These are phyloP conservation scores for Bhutanitis thaidina DNA, from an alignment of 2,888 invertebrate genomes.

Conservation along the genomic window DNA sequence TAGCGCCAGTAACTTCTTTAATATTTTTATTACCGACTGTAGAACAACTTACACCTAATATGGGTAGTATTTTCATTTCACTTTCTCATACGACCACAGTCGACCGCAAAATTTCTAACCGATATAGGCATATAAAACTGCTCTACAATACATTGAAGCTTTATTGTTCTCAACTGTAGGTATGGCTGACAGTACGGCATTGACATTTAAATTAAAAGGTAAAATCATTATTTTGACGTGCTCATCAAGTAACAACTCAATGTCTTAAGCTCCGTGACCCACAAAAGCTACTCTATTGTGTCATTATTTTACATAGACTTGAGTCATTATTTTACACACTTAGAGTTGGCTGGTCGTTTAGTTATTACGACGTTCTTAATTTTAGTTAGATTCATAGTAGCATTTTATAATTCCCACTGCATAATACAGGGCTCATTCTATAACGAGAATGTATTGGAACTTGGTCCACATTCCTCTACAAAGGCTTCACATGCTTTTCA, in stretches of 20 bases:
- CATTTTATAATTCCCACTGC: too few species aligned
- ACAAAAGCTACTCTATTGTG: not conserved
- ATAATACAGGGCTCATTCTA: too few species aligned
- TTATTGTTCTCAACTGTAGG: not conserved
- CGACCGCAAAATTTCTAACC: slow-evolving; percentile 35
- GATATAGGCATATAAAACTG: too few species aligned
- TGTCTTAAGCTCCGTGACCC: slow-evolving; percentile 11
- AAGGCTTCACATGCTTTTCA: too few species aligned
- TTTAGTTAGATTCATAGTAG: too few species aligned
- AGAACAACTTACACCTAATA: not conserved
- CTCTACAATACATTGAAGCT: not conserved
- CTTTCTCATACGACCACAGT: slow-evolving; percentile 44
- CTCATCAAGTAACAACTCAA: slow-evolving; percentile 11
- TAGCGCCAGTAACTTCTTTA: too few species aligned
- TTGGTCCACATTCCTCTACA: too few species aligned
- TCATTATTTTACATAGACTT: not conserved
- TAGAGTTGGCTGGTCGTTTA: too few species aligned
- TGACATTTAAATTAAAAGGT: slow-evolving; percentile 18
- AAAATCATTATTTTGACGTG: slow-evolving; percentile 16
- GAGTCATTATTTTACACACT: too few species aligned
- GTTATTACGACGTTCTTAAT: too few species aligned
- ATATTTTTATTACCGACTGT: too few species aligned
- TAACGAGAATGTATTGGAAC: too few species aligned
- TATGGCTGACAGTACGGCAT: not conserved
- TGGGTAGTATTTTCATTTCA: not conserved